Evolutionary conservation across 2,888 invertebrate genomes (phyloP).

Genomic region (Phalera bucephala): DNA sequence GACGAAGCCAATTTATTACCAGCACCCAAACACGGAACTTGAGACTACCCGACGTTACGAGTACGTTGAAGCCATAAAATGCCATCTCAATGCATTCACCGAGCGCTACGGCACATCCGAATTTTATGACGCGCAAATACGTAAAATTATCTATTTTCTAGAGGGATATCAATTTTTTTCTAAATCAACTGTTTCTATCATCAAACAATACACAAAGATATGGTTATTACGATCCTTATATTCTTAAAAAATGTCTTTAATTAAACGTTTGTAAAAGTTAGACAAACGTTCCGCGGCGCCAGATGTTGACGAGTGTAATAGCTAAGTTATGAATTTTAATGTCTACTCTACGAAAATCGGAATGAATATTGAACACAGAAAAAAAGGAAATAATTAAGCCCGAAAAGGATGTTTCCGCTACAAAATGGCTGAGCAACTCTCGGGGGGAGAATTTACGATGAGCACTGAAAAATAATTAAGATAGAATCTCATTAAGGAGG

Average conservation of each 20-base stretch:
- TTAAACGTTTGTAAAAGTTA: slow-evolving; percentile 62
- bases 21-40: slow-evolving; percentile 47
- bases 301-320: slow-evolving; percentile 75
- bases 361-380: slow-evolving; percentile 73
- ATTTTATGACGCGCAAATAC: slow-evolving; percentile 38
- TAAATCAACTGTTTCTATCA: too few species aligned
- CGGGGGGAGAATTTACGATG: slow-evolving; percentile 55
- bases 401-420: slow-evolving; percentile 61
- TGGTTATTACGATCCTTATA: too few species aligned
- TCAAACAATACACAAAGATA: too few species aligned
- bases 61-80: slow-evolving; percentile 61
- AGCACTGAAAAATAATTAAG: slow-evolving; percentile 68
- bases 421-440: slow-evolving; percentile 58
- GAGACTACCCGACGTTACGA: slow-evolving; percentile 38
- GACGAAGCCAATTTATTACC: slow-evolving; percentile 60
- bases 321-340: slow-evolving; percentile 77
- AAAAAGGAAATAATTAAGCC: slow-evolving; percentile 70
- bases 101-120: slow-evolving; percentile 26
- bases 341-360: slow-evolving; percentile 64
- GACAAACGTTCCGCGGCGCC: slow-evolving; percentile 65
- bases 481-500: slow-evolving; percentile 61
- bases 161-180: too few species aligned
- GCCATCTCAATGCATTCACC: slow-evolving; percentile 63
- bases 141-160: slow-evolving; percentile 28
- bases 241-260: slow-evolving; percentile 56